Evolutionary conservation across 2,888 invertebrate genomes (phyloP), one percentile per base, ranked within the genome.

Genomic region (Cryptophagus acutangulus): DNA sequence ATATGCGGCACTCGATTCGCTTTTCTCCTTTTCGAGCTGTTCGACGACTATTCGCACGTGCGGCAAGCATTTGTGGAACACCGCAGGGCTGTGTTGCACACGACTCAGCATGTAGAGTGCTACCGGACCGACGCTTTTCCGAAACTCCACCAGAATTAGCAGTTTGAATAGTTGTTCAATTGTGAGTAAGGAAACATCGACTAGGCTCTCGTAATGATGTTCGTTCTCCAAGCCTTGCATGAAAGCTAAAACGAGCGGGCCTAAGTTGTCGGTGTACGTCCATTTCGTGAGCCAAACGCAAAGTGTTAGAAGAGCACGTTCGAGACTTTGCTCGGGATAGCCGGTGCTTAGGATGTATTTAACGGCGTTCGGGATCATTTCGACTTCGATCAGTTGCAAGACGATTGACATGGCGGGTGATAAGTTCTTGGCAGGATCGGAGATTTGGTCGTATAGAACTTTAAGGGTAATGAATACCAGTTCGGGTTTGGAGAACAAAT

Each of bases 241-340:
- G 49, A 82, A 79, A 2, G 79, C 76, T 55, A 81, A 68, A 1
- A 85, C 76, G 77, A 86, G 81, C 6, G 76, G 71, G 16, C 79
- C 78, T 0, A 87, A 69, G 31, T 77, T 76, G 2, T 79, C 75
- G 0, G 80, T 79, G 44, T 75, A 75, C 15, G 75, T 75, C 74
- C 81, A 81, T 38, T 74, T 72, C 1, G 74, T 71, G 39, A 84
- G 63, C 85, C 86, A 87, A n/a, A 69, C 70, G 56, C 82, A 84
- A 1, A 87, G 69, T 33, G 80, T 75, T 13, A 73, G 72, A 2
- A 87, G 69, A 0, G 83, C 80, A 34, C 77, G 75, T 12, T 77
- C 73, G 5, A 84, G 71, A 20, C 77, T 77, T 1, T 72, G 71
- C 8, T 76, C 20, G 9, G 6, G 13, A 44, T 67, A 65, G 3